Conservation (phyloP, 2,797 vertebrate species). For the Psittacula derbiana region DNA sequence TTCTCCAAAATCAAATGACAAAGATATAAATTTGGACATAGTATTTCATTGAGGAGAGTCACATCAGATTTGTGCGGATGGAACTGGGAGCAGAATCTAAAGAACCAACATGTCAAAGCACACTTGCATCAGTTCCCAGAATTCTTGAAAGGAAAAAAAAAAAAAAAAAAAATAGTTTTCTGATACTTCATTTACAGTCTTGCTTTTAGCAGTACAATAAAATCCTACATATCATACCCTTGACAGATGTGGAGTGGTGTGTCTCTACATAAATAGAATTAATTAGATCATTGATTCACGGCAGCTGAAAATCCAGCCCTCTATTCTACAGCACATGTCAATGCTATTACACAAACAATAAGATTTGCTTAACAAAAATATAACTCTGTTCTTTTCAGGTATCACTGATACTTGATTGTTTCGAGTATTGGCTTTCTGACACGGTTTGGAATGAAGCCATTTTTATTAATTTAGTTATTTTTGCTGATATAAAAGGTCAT, state of each 20-base stretch:
- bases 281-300: constrained; percentile 54
- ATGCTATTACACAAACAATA: constrained; percentile 58
- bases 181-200: not conserved
- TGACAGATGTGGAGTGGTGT: constrained; percentile 58
- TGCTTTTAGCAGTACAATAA: constrained; percentile 43
- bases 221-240: constrained; percentile 35
- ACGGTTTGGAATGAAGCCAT: constrained; percentile 85
- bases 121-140: not conserved
- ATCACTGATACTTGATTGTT: constrained; percentile 79
- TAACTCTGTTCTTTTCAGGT: constrained; percentile 72
- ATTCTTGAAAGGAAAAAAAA: not conserved
- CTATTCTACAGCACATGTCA: constrained; percentile 33
- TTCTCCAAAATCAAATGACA: not conserved
- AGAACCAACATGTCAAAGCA: not conserved
- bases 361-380: constrained; percentile 72
- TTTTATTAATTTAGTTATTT: constrained; percentile 90
- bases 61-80: not conserved
- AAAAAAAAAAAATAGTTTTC: not conserved
- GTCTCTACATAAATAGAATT: constrained; percentile 55
- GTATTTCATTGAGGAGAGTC: not conserved
- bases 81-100: not conserved
- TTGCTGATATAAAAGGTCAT: constrained; percentile 87
- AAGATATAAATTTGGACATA: not conserved
- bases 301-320: constrained; percentile 20
- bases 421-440: constrained; percentile 84